Evolutionary conservation across 2,113 vertebrate genomes (phyloP), one percentile per base, ranked within the genome.

Genomic region (Sitta europaea): DNA sequence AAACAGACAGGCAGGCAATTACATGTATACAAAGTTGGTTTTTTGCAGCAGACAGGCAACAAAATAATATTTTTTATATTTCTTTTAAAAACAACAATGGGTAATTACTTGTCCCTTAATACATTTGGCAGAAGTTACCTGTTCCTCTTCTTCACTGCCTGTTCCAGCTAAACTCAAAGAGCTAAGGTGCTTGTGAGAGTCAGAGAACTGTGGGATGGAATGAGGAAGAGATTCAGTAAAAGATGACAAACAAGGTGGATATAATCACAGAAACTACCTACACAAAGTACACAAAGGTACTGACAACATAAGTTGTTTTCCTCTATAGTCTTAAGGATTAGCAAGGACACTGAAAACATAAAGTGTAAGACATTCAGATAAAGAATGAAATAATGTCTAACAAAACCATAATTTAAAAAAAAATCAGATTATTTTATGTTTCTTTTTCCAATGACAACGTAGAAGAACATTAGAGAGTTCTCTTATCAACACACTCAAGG

Each of bases 111-210:
- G 38, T 40, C 86, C 72, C 80, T 92, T 55, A 90, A 78, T 48
- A 85, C 29, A 86, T 40, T 92, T 93, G 62, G 53, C 87, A 94
- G 86, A 96, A 91, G 83, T 97, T 95, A 97, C 98, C 97, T 98
- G 98, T 94, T 98, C 97, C 94, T 98, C 98, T 96, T 98, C 98
- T 97, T 98, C 97, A 92, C 98, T 97, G 88, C 98, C 97, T 79
- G 97, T 98, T 95, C 97, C 98, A 95, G 94, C 96, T 97, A 98
- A 97, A 96, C 94, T 97, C 93, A 98, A 97, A 95, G 95, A 97
- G 95, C 97, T 97, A 86, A 82, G 97, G 77, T 97, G 97, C 92
- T 96, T 97, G 77, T 95, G 94, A 94, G 96, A 90, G 66, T 97
- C 97, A 83, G 96, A 97, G 95, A 96, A 96, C 97, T 97, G 87